phyloP scores from a whole-genome alignment of 2,797 vertebrate genomes.

The Enoplosus armatus region DNA sequence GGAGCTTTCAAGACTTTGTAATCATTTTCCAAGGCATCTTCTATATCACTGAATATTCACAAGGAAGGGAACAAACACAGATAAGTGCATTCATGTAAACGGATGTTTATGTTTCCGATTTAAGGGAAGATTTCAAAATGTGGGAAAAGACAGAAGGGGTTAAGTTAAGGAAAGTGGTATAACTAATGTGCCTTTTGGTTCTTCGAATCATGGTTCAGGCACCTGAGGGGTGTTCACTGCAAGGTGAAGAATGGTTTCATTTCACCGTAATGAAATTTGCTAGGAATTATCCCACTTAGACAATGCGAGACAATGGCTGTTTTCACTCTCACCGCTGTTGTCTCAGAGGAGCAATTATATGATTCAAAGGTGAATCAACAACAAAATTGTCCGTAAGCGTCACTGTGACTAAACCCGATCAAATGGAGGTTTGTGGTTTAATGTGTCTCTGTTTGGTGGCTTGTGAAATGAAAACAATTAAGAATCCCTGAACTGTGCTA shows the following conservation, averaged over 20 bases:
- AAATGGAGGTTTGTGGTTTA: constrained; percentile 17
- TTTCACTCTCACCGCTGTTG: constrained; percentile 3
- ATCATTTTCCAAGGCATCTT: background rate
- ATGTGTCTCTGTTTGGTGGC: constrained; percentile 16
- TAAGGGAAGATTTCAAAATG: background rate
- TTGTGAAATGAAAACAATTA: constrained; percentile 44
- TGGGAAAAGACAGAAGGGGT: background rate
- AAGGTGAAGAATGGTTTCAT: constrained; percentile 46
- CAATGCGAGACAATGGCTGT: constrained; percentile 1
- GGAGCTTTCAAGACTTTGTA: background rate
- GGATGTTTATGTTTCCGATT: background rate
- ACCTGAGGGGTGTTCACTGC: constrained; percentile 28
- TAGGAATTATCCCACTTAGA: constrained; percentile 29
- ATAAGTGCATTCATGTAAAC: background rate
- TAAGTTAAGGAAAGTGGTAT: background rate
- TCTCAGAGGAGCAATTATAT: constrained; percentile 44
- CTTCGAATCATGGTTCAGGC: background rate
- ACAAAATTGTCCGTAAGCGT: constrained; percentile 6
- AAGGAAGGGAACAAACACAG: background rate
- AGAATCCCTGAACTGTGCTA: constrained; percentile 1
- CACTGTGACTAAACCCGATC: constrained; percentile 34
- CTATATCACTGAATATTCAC: background rate
- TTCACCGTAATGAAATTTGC: constrained; percentile 40
- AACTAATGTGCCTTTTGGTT: constrained; percentile 19
- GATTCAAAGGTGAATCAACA: constrained; percentile 35